phyloP scores from a whole-genome alignment of 1,140 invertebrate genomes.

The Mercenaria mercenaria region DNA sequence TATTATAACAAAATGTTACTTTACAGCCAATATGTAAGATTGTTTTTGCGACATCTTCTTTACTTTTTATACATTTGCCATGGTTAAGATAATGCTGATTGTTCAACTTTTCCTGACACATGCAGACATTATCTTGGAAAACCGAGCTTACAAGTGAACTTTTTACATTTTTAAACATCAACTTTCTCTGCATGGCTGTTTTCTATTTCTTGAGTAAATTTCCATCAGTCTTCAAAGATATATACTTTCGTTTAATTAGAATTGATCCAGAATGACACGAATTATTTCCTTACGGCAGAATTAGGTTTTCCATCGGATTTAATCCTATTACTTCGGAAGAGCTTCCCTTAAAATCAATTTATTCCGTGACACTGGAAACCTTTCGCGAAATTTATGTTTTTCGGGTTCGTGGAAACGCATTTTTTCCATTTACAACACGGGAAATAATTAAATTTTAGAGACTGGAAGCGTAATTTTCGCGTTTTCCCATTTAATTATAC shows the following conservation, averaged over 20 bases:
- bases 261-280: not conserved
- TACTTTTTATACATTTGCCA: too few species aligned
- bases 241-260: slow-evolving; percentile 20
- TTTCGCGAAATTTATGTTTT: slow-evolving; percentile 33
- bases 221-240: not conserved
- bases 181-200: not conserved
- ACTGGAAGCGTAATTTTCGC: not conserved
- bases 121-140: too few species aligned
- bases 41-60: too few species aligned
- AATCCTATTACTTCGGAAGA: not conserved
- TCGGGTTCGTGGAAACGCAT: not conserved
- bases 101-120: too few species aligned
- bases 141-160: too few species aligned
- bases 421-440: not conserved
- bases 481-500: slow-evolving; percentile 15
- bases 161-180: too few species aligned
- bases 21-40: too few species aligned
- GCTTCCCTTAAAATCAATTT: slow-evolving; percentile 20
- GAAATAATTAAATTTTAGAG: slow-evolving; percentile 8
- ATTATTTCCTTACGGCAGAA: not conserved
- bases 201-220: not conserved
- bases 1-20: too few species aligned
- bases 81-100: too few species aligned
- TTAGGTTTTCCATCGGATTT: slow-evolving; percentile 1
- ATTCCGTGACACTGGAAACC: slow-evolving; percentile 14